Conservation (phyloP, 2,113 vertebrate species). For the Cisticola juncidis region DNA sequence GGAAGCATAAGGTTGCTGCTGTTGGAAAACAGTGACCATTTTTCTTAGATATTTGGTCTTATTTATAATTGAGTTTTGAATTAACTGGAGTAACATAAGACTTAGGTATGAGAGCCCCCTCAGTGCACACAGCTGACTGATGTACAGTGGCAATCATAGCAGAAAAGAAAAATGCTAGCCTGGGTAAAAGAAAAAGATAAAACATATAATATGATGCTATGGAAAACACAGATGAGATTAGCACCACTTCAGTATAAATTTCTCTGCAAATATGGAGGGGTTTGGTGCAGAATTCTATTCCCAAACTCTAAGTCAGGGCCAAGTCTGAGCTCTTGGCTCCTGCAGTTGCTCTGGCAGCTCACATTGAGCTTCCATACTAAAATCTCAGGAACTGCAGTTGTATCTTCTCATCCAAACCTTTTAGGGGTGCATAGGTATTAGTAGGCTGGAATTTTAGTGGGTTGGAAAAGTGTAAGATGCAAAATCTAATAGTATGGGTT, state of each 20-base stretch:
- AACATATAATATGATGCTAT: not conserved
- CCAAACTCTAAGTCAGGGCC: not conserved
- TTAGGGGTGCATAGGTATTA: not conserved
- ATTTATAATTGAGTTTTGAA: not conserved
- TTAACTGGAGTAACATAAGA: not conserved
- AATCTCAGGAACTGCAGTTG: not conserved
- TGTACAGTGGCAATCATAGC: not conserved
- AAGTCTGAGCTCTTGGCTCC: not conserved
- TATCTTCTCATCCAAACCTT: not conserved
- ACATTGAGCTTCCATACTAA: not conserved
- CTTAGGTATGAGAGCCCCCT: not conserved
- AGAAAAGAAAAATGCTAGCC: not conserved
- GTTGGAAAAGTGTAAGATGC: not conserved
- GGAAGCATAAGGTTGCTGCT: not conserved
- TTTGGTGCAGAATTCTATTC: not conserved
- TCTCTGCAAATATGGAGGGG: not conserved
- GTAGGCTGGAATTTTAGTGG: not conserved
- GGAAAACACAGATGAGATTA: not conserved
- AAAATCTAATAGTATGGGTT: not conserved
- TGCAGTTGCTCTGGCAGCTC: fast-evolving
- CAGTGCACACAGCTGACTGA: not conserved
- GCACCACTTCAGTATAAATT: not conserved
- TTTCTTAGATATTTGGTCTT: not conserved
- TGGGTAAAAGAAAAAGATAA: not conserved
- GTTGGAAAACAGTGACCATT: not conserved